A percentile compares a stretch with the other conserved stretches of the same genome.
Evolutionary conservation across 2,797 vertebrate species (phyloP).

Genomic region (Sebastes vulpes): DNA sequence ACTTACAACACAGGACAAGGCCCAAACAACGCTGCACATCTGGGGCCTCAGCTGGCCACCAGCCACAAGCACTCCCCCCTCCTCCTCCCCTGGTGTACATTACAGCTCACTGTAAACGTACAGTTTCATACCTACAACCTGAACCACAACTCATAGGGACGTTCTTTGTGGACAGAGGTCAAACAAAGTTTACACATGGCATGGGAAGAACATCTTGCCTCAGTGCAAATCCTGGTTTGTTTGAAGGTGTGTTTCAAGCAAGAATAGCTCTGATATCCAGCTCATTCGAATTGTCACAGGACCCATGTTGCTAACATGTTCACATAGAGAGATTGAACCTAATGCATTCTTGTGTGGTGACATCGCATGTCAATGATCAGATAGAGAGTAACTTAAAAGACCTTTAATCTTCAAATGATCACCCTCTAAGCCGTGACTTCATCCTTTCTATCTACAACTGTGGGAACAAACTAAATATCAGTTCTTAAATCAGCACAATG

Average conservation of each 20-base stretch:
- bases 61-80: slow-evolving; percentile 55
- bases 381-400: background rate
- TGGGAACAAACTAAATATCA: slow-evolving; percentile 57
- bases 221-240: slow-evolving; percentile 18
- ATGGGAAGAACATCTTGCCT: slow-evolving; percentile 35
- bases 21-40: slow-evolving; percentile 76
- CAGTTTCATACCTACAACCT: slow-evolving; percentile 60
- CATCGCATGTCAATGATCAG: background rate
- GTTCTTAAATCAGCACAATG: slow-evolving; percentile 43
- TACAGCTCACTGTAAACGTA: slow-evolving; percentile 58
- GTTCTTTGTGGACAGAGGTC: slow-evolving; percentile 55
- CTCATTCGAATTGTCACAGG: slow-evolving; percentile 29
- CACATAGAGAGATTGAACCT: background rate
- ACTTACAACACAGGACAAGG: slow-evolving; percentile 71
- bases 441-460: slow-evolving; percentile 27
- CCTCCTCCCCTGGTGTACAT: slow-evolving; percentile 49
- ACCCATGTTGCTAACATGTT: background rate
- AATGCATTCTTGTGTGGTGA: background rate
- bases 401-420: slow-evolving; percentile 36
- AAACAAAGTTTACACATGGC: slow-evolving; percentile 46
- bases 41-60: slow-evolving; percentile 73
- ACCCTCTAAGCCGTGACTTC: slow-evolving; percentile 6
- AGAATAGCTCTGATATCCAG: slow-evolving; percentile 24
- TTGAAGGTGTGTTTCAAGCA: slow-evolving; percentile 33
- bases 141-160: slow-evolving; percentile 40